These are phyloP conservation scores for Holocentrus rufus DNA, from an alignment of 2,797 vertebrate genomes.

Conservation along the genomic window DNA sequence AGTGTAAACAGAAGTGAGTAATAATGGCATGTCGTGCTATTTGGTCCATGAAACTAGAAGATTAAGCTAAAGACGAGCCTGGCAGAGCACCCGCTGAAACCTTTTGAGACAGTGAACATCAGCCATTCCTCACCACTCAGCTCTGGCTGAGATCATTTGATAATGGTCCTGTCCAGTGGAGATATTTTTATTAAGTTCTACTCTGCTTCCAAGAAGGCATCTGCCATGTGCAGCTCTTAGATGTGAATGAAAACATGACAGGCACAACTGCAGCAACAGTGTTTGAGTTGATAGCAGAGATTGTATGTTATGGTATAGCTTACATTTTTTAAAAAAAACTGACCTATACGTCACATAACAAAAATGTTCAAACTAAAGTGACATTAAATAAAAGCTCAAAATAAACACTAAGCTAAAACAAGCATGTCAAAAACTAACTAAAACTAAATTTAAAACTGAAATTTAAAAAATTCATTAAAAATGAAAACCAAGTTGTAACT, in stretches of 20 bases:
- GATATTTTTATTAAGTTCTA: conserved; percentile 1
- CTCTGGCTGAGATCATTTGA: conserved; percentile 3
- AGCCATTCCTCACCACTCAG: conserved; percentile 13
- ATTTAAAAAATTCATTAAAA: too few species aligned
- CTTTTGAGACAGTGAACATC: conserved; percentile 27
- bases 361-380: too few species aligned
- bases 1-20: conserved; percentile 2
- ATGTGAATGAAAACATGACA: not conserved
- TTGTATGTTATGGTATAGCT: too few species aligned
- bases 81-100: conserved; percentile 12
- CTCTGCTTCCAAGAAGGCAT: not conserved
- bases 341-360: too few species aligned
- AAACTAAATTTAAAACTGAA: too few species aligned
- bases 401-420: too few species aligned
- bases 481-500: too few species aligned
- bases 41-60: conserved; percentile 16
- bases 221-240: not conserved
- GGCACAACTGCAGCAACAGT: conserved; percentile 4
- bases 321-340: too few species aligned
- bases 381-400: too few species aligned
- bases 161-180: not conserved
- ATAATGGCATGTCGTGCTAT: conserved; percentile 7
- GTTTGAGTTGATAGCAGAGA: not conserved
- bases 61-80: conserved; percentile 19
- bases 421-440: too few species aligned